Evolutionary conservation across 2,797 vertebrate species (phyloP).

Genomic region (Argentina silus): DNA sequence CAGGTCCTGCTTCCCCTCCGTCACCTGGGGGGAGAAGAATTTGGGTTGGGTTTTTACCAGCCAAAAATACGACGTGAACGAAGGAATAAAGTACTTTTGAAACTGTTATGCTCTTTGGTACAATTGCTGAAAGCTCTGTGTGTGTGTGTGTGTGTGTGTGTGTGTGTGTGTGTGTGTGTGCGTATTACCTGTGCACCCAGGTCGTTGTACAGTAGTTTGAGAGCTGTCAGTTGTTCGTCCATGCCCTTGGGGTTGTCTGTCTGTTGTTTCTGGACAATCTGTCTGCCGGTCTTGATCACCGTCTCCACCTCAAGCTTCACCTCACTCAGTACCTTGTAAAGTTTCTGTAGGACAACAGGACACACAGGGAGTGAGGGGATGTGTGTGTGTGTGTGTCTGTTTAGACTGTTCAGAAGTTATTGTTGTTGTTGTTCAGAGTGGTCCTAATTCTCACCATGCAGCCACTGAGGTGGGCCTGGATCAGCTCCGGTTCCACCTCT

Average conservation of each 20-base stretch:
- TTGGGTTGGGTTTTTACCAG: too few species aligned
- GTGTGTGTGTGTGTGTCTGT: background rate
- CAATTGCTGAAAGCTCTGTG: too few species aligned
- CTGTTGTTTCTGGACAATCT: slow-evolving; percentile 98
- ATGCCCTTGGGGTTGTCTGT: slow-evolving; percentile 95
- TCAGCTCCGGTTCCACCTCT: slow-evolving; percentile 86
- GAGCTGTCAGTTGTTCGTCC: slow-evolving; percentile 94
- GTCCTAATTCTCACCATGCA: slow-evolving; percentile 86
- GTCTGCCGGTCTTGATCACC: slow-evolving; percentile 96
- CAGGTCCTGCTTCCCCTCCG: slow-evolving; percentile 94
- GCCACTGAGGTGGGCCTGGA: slow-evolving; percentile 87
- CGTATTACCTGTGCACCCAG: slow-evolving; percentile 89
- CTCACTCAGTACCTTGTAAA: slow-evolving; percentile 96
- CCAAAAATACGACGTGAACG: background rate
- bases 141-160: background rate
- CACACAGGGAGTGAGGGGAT: slow-evolving; percentile 16
- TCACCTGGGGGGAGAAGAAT: slow-evolving; percentile 79
- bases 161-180: background rate
- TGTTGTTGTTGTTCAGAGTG: too few species aligned
- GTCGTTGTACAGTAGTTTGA: slow-evolving; percentile 96
- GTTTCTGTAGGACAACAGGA: slow-evolving; percentile 77
- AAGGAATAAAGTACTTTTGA: background rate
- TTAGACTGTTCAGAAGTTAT: background rate
- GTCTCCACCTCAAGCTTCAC: slow-evolving; percentile 98
- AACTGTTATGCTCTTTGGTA: too few species aligned